phyloP scores from a whole-genome alignment of 2,113 vertebrate species.

The Chaetodon trifascialis region DNA sequence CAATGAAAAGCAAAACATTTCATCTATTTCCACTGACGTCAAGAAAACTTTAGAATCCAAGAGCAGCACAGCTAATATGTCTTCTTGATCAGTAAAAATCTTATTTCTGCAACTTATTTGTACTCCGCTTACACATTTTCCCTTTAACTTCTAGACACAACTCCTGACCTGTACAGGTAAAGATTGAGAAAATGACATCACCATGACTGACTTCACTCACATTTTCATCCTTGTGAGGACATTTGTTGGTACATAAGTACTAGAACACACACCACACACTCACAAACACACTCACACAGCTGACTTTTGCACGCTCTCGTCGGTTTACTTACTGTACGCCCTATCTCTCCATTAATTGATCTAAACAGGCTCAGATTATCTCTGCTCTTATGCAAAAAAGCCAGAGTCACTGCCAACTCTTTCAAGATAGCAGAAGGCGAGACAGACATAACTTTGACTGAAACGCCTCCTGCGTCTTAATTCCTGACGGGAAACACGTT shows the following conservation, averaged over 20 bases:
- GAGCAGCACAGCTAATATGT: too few species aligned
- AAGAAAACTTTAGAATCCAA: too few species aligned
- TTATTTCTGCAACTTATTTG: not conserved
- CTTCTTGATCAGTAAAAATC: not conserved
- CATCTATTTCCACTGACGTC: too few species aligned
- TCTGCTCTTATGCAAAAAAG: constrained; percentile 63
- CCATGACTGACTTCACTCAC: not conserved
- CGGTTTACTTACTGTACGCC: constrained; percentile 47
- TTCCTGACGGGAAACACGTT: constrained; percentile 64
- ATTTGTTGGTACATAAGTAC: not conserved
- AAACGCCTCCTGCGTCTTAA: constrained; percentile 71
- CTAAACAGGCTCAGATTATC: constrained; percentile 68
- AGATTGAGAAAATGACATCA: not conserved
- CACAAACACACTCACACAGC: not conserved
- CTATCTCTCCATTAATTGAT: constrained; percentile 73
- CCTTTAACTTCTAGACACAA: not conserved
- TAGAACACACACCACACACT: constrained; percentile 11
- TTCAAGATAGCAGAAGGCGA: constrained; percentile 71
- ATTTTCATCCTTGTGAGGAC: not conserved
- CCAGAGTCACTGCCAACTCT: constrained; percentile 58
- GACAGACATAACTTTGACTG: constrained; percentile 69
- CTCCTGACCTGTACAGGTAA: not conserved
- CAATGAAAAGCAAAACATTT: not conserved
- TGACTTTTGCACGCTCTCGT: constrained; percentile 47
- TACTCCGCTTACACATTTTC: not conserved